Conservation (phyloP, 2,113 vertebrate species). For the Otis tarda region DNA sequence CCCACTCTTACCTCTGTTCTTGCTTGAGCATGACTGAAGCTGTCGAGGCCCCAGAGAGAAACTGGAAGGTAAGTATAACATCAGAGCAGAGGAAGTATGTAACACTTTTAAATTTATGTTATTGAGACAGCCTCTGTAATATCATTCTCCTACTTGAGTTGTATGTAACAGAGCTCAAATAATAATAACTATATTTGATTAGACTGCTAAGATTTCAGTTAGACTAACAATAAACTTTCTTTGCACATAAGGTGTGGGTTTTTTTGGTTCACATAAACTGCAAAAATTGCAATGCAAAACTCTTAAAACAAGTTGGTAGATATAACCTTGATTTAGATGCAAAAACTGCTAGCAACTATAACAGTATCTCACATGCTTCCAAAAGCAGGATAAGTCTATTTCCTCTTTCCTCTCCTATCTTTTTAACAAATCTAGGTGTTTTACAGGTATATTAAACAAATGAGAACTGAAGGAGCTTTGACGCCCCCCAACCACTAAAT, state of each 20-base stretch:
- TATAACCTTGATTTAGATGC: neutral
- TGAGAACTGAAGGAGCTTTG: conserved; percentile 1
- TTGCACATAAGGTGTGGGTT: neutral
- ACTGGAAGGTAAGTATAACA: neutral
- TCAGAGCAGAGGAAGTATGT: neutral
- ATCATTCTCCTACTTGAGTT: neutral
- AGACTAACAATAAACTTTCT: neutral
- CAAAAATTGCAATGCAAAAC: neutral
- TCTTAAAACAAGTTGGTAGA: neutral
- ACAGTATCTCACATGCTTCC: neutral
- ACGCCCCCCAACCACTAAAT: conserved; percentile 38
- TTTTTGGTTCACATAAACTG: neutral
- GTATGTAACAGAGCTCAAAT: neutral
- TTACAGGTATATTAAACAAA: conserved; percentile 31
- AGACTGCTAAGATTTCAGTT: neutral
- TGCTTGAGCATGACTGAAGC: neutral
- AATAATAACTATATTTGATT: neutral
- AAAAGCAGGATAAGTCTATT: neutral
- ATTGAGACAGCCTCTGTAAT: neutral
- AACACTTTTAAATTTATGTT: neutral
- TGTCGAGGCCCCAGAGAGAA: neutral
- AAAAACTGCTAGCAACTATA: neutral
- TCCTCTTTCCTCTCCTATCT: neutral
- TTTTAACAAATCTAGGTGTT: conserved; percentile 45
- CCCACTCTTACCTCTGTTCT: neutral